Evolutionary conservation across 2,888 invertebrate species (phyloP).

Genomic region (Acronicta leporina): DNA sequence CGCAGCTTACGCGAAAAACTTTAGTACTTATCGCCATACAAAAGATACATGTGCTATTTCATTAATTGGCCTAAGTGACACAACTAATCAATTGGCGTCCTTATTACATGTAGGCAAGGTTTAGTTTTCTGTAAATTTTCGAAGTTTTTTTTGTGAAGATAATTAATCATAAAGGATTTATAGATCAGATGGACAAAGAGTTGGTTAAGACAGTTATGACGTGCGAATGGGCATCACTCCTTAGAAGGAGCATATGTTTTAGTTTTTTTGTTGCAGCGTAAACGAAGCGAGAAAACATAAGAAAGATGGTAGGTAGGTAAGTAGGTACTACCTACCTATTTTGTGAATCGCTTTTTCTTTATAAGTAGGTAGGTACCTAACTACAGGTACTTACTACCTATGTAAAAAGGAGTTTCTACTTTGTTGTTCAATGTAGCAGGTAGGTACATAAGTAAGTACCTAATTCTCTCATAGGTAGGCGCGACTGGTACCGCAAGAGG

Average conservation of each 20-base stretch:
- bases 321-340: slow-evolving; percentile 4
- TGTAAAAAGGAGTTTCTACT: too few species aligned
- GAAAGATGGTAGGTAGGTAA: slow-evolving; percentile 5
- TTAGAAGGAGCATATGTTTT: slow-evolving; percentile 26
- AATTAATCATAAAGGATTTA: slow-evolving; percentile 55
- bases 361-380: background rate
- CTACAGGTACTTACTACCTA: too few species aligned
- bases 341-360: slow-evolving; percentile 23
- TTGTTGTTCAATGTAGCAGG: too few species aligned
- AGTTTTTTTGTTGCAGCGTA: slow-evolving; percentile 36
- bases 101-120: slow-evolving; percentile 33
- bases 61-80: slow-evolving; percentile 75
- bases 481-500: too few species aligned
- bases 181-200: slow-evolving; percentile 50
- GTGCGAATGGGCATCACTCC: slow-evolving; percentile 43
- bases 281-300: slow-evolving; percentile 39
- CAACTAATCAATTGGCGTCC: slow-evolving; percentile 38
- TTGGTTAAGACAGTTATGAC: slow-evolving; percentile 47
- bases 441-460: too few species aligned
- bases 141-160: slow-evolving; percentile 33
- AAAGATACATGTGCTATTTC: slow-evolving; percentile 77
- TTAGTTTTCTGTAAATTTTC: slow-evolving; percentile 14
- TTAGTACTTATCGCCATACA: slow-evolving; percentile 82
- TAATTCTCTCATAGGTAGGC: too few species aligned
- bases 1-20: slow-evolving; percentile 85